Percentiles rank a stretch among this genome's conserved stretches.
These are phyloP conservation scores for Diachasmimorpha longicaudata DNA, from an alignment of 1,140 invertebrate genomes.

Conservation along the genomic window DNA sequence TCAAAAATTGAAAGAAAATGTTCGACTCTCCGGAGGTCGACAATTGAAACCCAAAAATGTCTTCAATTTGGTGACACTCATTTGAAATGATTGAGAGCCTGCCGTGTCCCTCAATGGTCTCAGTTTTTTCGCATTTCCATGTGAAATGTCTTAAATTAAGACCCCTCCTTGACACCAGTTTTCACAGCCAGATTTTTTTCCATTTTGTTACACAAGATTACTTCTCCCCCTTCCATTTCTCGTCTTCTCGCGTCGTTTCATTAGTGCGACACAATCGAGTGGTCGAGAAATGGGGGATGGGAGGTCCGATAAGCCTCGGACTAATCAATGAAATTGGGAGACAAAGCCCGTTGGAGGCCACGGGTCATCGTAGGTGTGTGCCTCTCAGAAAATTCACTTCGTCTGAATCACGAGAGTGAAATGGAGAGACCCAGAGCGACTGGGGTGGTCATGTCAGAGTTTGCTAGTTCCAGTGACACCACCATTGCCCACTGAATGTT, in stretches of 20 bases:
- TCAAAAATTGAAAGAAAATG: no score
- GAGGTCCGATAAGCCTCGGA: slow-evolving; percentile 37
- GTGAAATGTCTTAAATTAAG: no score
- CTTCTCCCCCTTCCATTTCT: slow-evolving; percentile 24
- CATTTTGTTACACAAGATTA: slow-evolving; percentile 47
- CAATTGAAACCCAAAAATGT: no score
- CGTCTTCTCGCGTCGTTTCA: slow-evolving; percentile 50
- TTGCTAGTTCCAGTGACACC: not conserved
- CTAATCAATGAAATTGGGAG: slow-evolving; percentile 62
- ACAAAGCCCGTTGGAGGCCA: slow-evolving; percentile 54
- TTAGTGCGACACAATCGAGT: slow-evolving; percentile 56
- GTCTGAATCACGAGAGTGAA: not conserved
- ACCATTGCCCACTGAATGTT: not conserved
- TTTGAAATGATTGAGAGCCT: no score
- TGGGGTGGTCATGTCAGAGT: slow-evolving; percentile 19
- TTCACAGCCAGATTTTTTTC: slow-evolving; percentile 19
- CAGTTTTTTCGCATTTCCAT: no score
- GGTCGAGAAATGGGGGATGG: slow-evolving; percentile 28
- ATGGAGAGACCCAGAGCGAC: slow-evolving; percentile 24
- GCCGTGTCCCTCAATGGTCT: no score
- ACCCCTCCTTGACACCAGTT: not conserved
- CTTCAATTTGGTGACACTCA: no score
- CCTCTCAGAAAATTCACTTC: slow-evolving; percentile 15
- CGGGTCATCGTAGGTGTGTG: slow-evolving; percentile 49
- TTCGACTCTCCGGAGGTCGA: no score